Evolutionary conservation across 2,113 vertebrate genomes (phyloP).

Genomic region (Campylorhamphus procurvoides): DNA sequence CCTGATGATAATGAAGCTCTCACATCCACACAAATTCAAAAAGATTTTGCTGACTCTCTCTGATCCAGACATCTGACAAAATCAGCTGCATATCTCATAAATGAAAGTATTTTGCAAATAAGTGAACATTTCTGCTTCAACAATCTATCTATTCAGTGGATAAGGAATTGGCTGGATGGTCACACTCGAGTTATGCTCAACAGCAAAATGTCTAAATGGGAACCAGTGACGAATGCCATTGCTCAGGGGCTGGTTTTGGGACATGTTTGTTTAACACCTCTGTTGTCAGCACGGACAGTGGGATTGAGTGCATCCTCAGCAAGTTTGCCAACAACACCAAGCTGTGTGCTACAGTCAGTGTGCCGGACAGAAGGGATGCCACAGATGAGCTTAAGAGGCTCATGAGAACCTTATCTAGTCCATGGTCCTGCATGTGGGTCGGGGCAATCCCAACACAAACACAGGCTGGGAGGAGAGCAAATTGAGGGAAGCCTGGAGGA

Average conservation of each 20-base stretch:
- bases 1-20: background rate
- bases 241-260: background rate
- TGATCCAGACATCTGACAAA: background rate
- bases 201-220: background rate
- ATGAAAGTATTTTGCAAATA: background rate
- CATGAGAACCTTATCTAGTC: rapidly evolving
- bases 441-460: background rate
- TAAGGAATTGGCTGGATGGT: background rate
- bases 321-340: background rate
- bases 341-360: too few relatives aligned
- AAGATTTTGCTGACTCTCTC: background rate
- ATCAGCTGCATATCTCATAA: background rate
- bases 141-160: background rate
- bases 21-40: background rate
- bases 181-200: background rate
- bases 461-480: background rate
- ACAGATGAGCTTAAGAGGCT: background rate
- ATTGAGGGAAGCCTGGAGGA: background rate
- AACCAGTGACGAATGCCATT: background rate
- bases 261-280: background rate
- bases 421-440: background rate
- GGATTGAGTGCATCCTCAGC: background rate
- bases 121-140: background rate
- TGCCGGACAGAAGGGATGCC: background rate
- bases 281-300: too few relatives aligned